Percentiles rank a stretch among this genome's conserved stretches.
phyloP scores from a whole-genome alignment of 1,140 invertebrate genomes.

The Trinorchestia longiramus region DNA sequence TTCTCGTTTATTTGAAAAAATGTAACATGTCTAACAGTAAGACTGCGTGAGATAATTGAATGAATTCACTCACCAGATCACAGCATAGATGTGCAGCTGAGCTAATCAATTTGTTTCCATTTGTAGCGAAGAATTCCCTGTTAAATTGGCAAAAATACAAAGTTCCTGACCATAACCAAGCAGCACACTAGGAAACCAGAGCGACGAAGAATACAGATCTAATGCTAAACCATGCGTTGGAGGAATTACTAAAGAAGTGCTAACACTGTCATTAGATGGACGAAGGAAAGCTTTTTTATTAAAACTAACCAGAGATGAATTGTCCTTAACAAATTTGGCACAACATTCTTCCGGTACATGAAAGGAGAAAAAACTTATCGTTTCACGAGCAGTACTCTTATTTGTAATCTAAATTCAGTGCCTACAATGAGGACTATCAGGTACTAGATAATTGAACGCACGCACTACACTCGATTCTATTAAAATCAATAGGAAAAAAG shows the following conservation, averaged over 20 bases:
- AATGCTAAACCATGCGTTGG: not conserved
- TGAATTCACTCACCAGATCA: no score
- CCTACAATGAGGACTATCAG: not conserved
- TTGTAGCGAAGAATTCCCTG: no score
- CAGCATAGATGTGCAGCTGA: no score
- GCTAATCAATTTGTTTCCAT: no score
- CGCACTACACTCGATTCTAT: not conserved
- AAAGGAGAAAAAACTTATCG: not conserved
- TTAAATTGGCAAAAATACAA: no score
- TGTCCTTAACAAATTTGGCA: not conserved
- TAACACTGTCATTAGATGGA: not conserved
- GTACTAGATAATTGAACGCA: not conserved
- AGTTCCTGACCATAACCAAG: no score
- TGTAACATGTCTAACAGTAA: not conserved
- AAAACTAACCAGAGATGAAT: not conserved
- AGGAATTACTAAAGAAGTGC: not conserved
- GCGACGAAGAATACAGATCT: no score
- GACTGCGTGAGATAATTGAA: not conserved
- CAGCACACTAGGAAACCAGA: no score
- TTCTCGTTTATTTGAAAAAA: not conserved
- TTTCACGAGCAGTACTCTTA: not conserved
- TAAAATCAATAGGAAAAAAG: not conserved
- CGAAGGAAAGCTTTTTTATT: not conserved
- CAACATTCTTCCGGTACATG: not conserved
- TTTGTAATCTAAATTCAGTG: not conserved